phyloP scores from a whole-genome alignment of 2,888 invertebrate genomes.

The Nephrocerus scutellatus region DNA sequence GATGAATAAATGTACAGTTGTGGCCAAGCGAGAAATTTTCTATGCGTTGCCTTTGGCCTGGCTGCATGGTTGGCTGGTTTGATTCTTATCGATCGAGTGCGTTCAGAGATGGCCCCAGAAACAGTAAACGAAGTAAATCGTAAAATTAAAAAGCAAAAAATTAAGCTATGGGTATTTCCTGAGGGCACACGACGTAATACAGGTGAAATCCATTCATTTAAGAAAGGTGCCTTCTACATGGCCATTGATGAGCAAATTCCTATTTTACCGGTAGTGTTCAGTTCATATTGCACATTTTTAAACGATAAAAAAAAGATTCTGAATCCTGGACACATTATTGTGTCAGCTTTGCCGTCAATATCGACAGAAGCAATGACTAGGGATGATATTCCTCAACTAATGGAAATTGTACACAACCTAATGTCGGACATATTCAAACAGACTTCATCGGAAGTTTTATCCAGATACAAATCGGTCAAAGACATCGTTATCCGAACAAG shows the following conservation, averaged over 20 bases:
- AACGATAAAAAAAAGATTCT: constrained; percentile 65
- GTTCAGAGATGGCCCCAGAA: constrained; percentile 67
- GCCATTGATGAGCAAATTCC: constrained; percentile 85
- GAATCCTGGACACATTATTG: constrained; percentile 66
- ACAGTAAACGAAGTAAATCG: constrained; percentile 68
- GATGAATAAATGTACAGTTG: constrained; percentile 80
- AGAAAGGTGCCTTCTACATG: constrained; percentile 94
- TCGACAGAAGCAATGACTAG: constrained; percentile 65
- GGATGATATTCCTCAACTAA: constrained; percentile 62
- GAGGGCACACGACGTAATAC: constrained; percentile 87
- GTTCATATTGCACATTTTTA: constrained; percentile 72
- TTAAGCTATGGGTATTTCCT: constrained; percentile 87
- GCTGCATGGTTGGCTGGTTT: constrained; percentile 83
- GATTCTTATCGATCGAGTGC: constrained; percentile 80
- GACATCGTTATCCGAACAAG: no score
- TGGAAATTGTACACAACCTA: constrained; percentile 58
- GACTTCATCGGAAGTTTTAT: constrained; percentile 60
- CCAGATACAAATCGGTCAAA: no score
- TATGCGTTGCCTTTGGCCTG: constrained; percentile 84
- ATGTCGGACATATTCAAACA: constrained; percentile 66
- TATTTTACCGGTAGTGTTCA: constrained; percentile 83
- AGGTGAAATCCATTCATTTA: constrained; percentile 83
- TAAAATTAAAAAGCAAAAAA: constrained; percentile 63
- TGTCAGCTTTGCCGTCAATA: constrained; percentile 71
- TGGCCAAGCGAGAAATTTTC: constrained; percentile 80